Conservation (phyloP, 1,140 invertebrate species). For the Nomia melanderi region DNA sequence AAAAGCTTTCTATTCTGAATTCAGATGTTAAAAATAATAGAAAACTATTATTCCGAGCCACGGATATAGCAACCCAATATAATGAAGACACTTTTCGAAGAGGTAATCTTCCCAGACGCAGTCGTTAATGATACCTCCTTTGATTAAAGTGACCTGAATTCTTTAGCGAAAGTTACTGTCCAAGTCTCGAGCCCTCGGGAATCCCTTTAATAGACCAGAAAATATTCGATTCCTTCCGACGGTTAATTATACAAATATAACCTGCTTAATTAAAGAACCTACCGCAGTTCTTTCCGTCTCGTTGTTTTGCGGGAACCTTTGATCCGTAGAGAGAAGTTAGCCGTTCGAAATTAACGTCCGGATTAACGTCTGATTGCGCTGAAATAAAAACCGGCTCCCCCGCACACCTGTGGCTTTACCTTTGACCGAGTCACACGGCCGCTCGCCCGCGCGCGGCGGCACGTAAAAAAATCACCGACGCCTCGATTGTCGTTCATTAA, state of each 20-base stretch:
- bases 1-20: too few species aligned
- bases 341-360: constrained; percentile 28
- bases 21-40: too few species aligned
- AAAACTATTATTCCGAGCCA: too few species aligned
- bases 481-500: neutral
- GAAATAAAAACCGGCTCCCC: constrained; percentile 37
- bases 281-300: neutral
- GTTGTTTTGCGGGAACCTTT: neutral
- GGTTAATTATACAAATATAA: constrained; percentile 31
- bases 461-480: constrained; percentile 34
- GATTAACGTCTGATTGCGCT: constrained; percentile 22
- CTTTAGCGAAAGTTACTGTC: constrained; percentile 9
- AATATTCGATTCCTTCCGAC: constrained; percentile 29
- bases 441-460: constrained; percentile 5
- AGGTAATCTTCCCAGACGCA: constrained; percentile 23
- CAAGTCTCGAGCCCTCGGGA: neutral
- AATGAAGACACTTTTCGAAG: constrained; percentile 39
- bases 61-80: too few species aligned
- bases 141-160: constrained; percentile 26
- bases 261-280: constrained; percentile 9
- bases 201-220: constrained; percentile 22
- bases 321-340: neutral
- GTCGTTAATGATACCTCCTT: neutral
- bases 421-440: neutral
- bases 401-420: constrained; percentile 54